These are phyloP conservation scores for Cromileptes altivelis DNA, from an alignment of 2,113 vertebrate species.

Conservation along the genomic window DNA sequence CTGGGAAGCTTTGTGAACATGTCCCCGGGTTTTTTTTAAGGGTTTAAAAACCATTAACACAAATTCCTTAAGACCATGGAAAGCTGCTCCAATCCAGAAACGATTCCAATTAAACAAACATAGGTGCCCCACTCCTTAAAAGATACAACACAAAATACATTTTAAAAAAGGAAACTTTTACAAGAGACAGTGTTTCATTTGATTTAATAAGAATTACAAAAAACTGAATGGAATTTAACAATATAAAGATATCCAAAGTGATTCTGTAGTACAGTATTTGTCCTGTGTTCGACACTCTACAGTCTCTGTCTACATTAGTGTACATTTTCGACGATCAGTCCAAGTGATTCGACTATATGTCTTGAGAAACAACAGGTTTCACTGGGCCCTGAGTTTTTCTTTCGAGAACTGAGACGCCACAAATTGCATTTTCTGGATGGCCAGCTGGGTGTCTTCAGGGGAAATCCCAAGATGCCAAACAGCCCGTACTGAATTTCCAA, in stretches of 20 bases:
- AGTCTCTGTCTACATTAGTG: not conserved
- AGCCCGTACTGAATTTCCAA: constrained; percentile 59
- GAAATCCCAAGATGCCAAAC: constrained; percentile 89
- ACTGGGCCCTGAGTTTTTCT: constrained; percentile 36
- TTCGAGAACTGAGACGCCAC: constrained; percentile 73
- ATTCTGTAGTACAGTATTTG: not conserved
- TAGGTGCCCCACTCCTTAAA: not conserved
- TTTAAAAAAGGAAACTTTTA: not conserved
- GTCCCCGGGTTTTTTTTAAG: no score
- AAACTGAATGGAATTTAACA: not conserved
- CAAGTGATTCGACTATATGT: not conserved
- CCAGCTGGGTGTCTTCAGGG: constrained; percentile 81
- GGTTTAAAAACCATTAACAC: not conserved
- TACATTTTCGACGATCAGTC: not conserved
- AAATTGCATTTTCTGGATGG: constrained; percentile 85
- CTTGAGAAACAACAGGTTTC: constrained; percentile 13
- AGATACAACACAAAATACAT: not conserved
- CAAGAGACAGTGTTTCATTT: not conserved
- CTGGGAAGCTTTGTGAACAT: no score
- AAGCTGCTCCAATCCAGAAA: not conserved
- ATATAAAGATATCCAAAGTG: not conserved
- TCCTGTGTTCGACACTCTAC: not conserved
- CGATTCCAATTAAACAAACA: not conserved
- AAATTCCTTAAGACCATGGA: not conserved
- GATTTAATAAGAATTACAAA: constrained; percentile 4